phyloP scores from a whole-genome alignment of 1,140 invertebrate genomes.

The Apocrypta bakeri region DNA sequence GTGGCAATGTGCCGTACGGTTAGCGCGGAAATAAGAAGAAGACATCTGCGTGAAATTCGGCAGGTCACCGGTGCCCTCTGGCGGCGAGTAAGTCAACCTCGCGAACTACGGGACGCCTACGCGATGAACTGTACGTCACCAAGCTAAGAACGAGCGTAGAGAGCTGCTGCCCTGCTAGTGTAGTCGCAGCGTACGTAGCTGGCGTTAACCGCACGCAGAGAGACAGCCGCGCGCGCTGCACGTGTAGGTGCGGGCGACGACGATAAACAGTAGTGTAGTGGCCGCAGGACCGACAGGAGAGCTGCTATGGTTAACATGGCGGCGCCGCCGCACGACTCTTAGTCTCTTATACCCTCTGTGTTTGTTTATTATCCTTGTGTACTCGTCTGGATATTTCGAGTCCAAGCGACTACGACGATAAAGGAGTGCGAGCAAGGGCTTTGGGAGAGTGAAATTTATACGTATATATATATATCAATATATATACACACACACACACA shows the following conservation, averaged over 20 bases:
- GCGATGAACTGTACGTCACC: neutral
- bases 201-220: neutral
- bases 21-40: too few relatives aligned
- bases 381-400: too few relatives aligned
- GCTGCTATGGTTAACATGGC: neutral
- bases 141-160: neutral
- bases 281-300: neutral
- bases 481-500: too few relatives aligned
- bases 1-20: too few relatives aligned
- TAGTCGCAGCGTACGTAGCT: neutral
- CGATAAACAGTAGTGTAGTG: neutral
- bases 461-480: too few relatives aligned
- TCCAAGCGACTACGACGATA: too few relatives aligned
- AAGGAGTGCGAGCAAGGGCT: too few relatives aligned
- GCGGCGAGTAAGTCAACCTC: neutral
- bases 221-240: neutral
- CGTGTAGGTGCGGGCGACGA: neutral
- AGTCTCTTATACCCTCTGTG: neutral
- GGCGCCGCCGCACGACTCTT: neutral
- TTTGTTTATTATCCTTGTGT: too few relatives aligned
- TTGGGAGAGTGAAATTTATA: too few relatives aligned
- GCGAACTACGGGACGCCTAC: neutral
- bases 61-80: neutral
- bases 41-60: too few relatives aligned
- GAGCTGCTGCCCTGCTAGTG: neutral